These are phyloP conservation scores for Nezara viridula DNA, from an alignment of 2,888 invertebrate species.

Conservation along the genomic window DNA sequence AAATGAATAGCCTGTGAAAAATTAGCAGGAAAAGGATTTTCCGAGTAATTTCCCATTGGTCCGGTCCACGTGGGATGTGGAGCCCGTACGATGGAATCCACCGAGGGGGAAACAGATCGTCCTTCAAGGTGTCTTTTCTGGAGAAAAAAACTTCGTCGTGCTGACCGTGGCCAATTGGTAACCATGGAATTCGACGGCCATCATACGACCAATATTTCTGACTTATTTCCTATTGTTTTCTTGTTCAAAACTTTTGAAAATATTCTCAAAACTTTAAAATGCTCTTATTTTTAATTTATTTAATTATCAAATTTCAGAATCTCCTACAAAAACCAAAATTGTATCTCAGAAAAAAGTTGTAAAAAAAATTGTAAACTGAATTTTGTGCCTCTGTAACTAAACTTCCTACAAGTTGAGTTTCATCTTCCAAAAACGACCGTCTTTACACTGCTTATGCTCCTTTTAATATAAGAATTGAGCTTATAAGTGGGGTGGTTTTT, in stretches of 20 bases:
- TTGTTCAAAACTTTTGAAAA: not conserved
- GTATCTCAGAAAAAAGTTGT: too few species aligned
- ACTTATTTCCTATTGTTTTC: not conserved
- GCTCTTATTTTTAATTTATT: not conserved
- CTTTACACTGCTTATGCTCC: too few species aligned
- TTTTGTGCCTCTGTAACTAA: too few species aligned
- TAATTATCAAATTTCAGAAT: too few species aligned
- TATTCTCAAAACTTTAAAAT: not conserved
- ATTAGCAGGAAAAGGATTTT: not conserved
- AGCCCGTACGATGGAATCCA: constrained; percentile 3
- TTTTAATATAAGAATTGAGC: too few species aligned
- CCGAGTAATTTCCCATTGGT: not conserved
- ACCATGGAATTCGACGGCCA: not conserved
- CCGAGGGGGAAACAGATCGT: not conserved
- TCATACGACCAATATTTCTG: not conserved
- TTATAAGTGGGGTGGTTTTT: too few species aligned
- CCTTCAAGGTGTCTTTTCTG: constrained; percentile 28
- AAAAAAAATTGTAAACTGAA: too few species aligned
- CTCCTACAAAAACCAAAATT: too few species aligned
- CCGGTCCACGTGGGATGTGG: not conserved
- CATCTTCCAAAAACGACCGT: too few species aligned
- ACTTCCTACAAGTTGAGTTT: too few species aligned
- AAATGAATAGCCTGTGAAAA: not conserved
- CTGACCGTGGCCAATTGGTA: constrained; percentile 7
- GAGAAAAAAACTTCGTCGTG: not conserved